Evolutionary conservation across 2,797 vertebrate genomes (phyloP).

Genomic region (Monodelphis domestica): DNA sequence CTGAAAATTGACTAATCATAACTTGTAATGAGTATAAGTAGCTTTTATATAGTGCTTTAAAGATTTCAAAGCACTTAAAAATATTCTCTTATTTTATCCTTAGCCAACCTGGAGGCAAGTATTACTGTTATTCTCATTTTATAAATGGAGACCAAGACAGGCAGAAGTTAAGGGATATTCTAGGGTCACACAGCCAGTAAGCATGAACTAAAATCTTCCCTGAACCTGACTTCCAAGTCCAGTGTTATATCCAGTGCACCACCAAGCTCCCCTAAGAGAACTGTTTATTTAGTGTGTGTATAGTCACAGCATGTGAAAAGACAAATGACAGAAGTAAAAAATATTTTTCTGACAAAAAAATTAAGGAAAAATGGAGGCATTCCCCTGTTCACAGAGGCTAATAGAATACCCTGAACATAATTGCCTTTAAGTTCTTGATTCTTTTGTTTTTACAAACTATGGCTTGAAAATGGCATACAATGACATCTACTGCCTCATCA

Average conservation of each 20-base stretch:
- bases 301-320: neutral
- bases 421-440: neutral
- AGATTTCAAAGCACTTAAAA: neutral
- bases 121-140: neutral
- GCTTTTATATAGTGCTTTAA: neutral
- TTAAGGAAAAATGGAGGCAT: neutral
- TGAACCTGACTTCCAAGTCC: neutral
- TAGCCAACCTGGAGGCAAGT: neutral
- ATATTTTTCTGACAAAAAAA: neutral
- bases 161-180: neutral
- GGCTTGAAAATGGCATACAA: neutral
- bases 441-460: slow-evolving; percentile 4
- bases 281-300: neutral
- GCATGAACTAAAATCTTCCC: neutral
- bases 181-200: neutral
- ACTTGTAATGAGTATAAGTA: neutral
- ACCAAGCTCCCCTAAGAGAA: neutral
- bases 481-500: neutral
- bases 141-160: neutral
- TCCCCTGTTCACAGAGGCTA: neutral
- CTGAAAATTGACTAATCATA: too few relatives aligned
- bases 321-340: neutral
- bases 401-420: neutral
- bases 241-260: neutral
- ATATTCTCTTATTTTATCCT: neutral